Evolutionary conservation across 2,888 invertebrate species (phyloP).

Genomic region (Nemapogon koenigi): DNA sequence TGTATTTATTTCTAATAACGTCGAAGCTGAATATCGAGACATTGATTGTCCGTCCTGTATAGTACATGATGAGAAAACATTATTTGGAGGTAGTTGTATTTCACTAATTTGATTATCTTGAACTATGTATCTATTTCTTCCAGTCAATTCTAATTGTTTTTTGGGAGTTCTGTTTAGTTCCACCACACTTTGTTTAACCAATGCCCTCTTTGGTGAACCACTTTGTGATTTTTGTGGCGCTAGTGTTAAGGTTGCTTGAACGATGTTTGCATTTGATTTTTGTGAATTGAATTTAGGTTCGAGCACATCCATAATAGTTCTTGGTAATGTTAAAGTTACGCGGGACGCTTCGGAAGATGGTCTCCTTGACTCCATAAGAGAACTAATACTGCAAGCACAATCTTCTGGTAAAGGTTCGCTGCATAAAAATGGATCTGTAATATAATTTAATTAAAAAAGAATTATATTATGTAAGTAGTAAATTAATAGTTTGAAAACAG

Average conservation of each 20-base stretch:
- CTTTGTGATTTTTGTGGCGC: conserved; percentile 62
- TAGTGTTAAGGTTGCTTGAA: conserved; percentile 71
- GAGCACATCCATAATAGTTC: conserved; percentile 57
- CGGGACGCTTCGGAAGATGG: conserved; percentile 65
- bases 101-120: conserved; percentile 62
- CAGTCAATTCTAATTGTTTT: conserved; percentile 54
- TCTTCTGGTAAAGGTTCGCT: conserved; percentile 63
- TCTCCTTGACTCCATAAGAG: conserved; percentile 69
- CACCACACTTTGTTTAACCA: conserved; percentile 49
- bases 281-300: conserved; percentile 63
- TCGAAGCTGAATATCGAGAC: conserved; percentile 68
- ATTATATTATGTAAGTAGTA: neutral
- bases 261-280: conserved; percentile 53
- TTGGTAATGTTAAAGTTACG: conserved; percentile 58
- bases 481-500: neutral
- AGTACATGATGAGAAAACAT: conserved; percentile 43
- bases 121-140: conserved; percentile 56
- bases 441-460: conserved; percentile 8
- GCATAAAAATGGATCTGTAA: conserved; percentile 63
- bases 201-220: conserved; percentile 51
- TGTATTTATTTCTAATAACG: conserved; percentile 52
- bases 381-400: conserved; percentile 72
- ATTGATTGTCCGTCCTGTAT: conserved; percentile 54
- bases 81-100: conserved; percentile 53
- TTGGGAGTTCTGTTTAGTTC: conserved; percentile 46